A percentile compares a stretch with the other conserved stretches of the same genome.
These are phyloP conservation scores for Brevimyrus niger DNA, from an alignment of 2,113 vertebrate genomes.

Conservation along the genomic window DNA sequence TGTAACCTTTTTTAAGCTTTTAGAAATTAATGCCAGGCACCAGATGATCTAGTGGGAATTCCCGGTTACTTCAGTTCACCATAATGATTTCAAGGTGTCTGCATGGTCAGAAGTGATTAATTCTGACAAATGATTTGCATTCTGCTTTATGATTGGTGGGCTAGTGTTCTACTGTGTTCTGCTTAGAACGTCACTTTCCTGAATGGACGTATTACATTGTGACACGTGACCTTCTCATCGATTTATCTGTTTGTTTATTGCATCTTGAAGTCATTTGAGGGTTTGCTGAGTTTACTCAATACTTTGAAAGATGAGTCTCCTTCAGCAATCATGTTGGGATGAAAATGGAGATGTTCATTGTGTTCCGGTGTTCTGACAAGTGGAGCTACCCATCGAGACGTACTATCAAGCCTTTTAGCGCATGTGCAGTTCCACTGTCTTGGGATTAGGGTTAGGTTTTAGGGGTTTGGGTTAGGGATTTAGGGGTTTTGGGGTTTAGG, in stretches of 20 bases:
- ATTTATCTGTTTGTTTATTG: background rate
- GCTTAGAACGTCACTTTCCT: background rate
- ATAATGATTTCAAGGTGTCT: background rate
- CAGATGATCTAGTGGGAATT: background rate
- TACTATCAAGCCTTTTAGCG: too few relatives aligned
- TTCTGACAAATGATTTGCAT: background rate
- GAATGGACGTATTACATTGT: background rate
- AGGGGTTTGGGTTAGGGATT: too few relatives aligned
- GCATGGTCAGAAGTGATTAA: background rate
- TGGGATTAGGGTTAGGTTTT: too few relatives aligned
- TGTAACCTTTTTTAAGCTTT: background rate
- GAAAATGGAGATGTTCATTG: conserved; percentile 14
- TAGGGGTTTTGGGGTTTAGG: too few relatives aligned
- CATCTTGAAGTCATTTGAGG: background rate
- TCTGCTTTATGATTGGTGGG: background rate
- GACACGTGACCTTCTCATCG: background rate
- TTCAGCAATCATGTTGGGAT: conserved; percentile 17
- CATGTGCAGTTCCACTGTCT: too few relatives aligned
- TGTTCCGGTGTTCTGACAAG: too few relatives aligned
- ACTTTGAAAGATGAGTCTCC: background rate
- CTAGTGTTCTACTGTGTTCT: background rate
- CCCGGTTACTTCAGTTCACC: background rate
- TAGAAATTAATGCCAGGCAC: background rate
- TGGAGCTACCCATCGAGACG: too few relatives aligned
- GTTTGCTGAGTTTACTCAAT: background rate